Evolutionary conservation across 2,113 vertebrate species (phyloP), one percentile per base, ranked within the genome.

Genomic region (Platysteira castanea): DNA sequence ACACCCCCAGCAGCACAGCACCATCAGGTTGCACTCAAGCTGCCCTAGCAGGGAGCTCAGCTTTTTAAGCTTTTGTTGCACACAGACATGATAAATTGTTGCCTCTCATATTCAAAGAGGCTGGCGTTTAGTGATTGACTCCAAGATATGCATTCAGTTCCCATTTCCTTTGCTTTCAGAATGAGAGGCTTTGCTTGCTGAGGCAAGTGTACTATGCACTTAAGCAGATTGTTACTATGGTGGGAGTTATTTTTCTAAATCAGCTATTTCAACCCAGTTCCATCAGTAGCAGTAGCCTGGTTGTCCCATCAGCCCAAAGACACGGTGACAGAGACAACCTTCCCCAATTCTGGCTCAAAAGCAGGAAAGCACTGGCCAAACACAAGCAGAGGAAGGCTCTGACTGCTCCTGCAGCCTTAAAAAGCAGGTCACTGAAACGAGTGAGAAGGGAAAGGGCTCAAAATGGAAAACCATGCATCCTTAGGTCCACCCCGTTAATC

Each of bases 71-170:
- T 87, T 74, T 23, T 83, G 69, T 44, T 94, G 74, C 64, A 56
- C 84, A 71, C 37, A 88, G 75, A 69, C 54, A 74, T 73, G 94
- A 95, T 74, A 93, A 82, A 88, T 54, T 74, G 68, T 49, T 95
- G 85, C 82, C 59, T 87, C 84, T 63, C 30, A 60, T 6, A 84
- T 73, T 87, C 79, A 26, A 80, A 94, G 85, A 69, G 42, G 74
- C 13, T 84, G 59, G 68, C 3, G 3, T 80, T 96, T 35, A 31
- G 88, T 79, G 85, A 92, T 84, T 88, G 90, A 90, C 70, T 86
- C 14, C 7, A 65, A 92, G 68, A 74, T 67, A 41, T 1, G 44
- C 26, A 59, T 63, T 93, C 71, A 90, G 52, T 90, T 71, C 89
- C 68, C 71, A 63, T n/a, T 81, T 90, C 68, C 64, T 50, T 33